phyloP scores from a whole-genome alignment of 2,888 invertebrate genomes.

The Melipona bicolor region DNA sequence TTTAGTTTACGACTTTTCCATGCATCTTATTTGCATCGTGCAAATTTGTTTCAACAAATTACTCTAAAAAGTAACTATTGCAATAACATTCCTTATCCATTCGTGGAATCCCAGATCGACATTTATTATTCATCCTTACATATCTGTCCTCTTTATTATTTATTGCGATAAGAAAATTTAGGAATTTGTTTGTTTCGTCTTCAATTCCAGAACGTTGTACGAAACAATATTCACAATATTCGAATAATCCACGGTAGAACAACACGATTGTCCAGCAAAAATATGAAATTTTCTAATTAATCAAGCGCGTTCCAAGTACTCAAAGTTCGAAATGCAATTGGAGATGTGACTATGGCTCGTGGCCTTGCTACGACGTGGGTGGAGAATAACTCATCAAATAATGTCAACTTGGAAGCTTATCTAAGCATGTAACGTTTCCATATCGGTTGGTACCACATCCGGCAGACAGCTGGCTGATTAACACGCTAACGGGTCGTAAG shows the following conservation, averaged over 20 bases:
- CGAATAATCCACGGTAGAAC: neutral
- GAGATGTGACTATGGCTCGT: slow-evolving; percentile 37
- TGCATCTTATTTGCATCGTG: too few relatives aligned
- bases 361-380: slow-evolving; percentile 6
- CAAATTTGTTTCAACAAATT: too few relatives aligned
- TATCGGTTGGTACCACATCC: slow-evolving; percentile 14
- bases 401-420: slow-evolving; percentile 58
- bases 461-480: slow-evolving; percentile 39
- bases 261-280: neutral
- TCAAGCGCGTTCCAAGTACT: slow-evolving; percentile 19
- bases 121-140: neutral
- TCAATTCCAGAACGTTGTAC: neutral
- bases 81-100: too few relatives aligned
- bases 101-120: too few relatives aligned
- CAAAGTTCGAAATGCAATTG: neutral
- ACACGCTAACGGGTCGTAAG: slow-evolving; percentile 49
- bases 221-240: neutral
- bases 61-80: too few relatives aligned
- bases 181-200: neutral
- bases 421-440: slow-evolving; percentile 56
- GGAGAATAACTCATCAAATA: slow-evolving; percentile 55
- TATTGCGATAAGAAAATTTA: neutral
- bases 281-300: neutral
- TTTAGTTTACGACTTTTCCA: too few relatives aligned
- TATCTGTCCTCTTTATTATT: neutral